Evolutionary conservation across 2,113 vertebrate species (phyloP), one percentile per base, ranked within the genome.

Genomic region (Apus apus): DNA sequence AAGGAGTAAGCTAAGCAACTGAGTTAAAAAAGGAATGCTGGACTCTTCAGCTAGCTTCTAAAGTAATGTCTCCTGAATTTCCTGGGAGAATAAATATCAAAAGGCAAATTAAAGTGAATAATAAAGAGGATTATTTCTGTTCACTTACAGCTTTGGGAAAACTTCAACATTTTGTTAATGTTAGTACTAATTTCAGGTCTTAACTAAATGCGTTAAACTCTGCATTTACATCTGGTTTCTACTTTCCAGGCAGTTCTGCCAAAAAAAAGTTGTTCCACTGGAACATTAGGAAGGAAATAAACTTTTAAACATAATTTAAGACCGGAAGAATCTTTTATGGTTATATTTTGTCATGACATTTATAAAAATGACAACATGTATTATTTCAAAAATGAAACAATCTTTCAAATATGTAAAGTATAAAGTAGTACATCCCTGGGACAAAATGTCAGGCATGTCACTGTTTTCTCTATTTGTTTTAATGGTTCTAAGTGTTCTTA

Each of bases 211-310:
- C 40, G 54, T 97, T 96, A 95, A 96, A 72, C 36, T 77, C 36
- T 81, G 68, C 15, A 60, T 87, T 91, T 82, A 95, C 79, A 78
- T 30, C 56, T 89, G 51, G 13, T 67, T 92, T 89, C 67, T 70
- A 21, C 72, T 94, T 94, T 94, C 94, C 90, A 53, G 16, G 45
- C 51, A 51, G 30, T 90, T 97, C 93, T 96, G 80, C 86, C 94
- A 96, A 93, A 43, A 93, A 43, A 38, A 92, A 94, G 79, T 77
- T 95, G 53, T 97, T 97, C 77, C 86, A 60, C 19, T 96, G 72
- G 57, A 94, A 91, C 82, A 89, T 94, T 96, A 97, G 90, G 76
- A 97, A 97, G 96, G 91, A 97, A 97, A 85, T 95, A 77, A 96
- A 83, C 84, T 92, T 97, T 87, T 94, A 96, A 94, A 92, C 67